Evolutionary conservation across 2,888 invertebrate genomes (phyloP).

Genomic region (Drosophila recens): DNA sequence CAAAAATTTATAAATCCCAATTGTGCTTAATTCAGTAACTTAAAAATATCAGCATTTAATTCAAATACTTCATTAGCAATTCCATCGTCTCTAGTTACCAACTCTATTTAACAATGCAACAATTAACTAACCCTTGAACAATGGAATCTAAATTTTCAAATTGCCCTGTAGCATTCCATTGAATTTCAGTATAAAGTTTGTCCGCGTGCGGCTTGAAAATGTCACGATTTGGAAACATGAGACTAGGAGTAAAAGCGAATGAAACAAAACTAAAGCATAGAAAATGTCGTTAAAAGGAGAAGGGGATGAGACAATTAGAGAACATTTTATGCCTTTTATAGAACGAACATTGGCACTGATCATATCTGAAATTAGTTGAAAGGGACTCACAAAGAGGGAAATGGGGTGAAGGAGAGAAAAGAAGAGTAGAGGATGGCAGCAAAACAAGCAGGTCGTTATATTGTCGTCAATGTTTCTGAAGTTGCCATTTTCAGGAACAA

Average conservation of each 20-base stretch:
- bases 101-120: constrained; percentile 13
- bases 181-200: constrained; percentile 16
- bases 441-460: constrained; percentile 6
- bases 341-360: constrained; percentile 33
- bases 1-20: no score
- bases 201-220: constrained; percentile 20
- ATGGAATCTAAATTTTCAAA: constrained; percentile 10
- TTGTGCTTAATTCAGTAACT: no score
- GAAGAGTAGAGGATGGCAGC: neutral
- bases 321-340: constrained; percentile 15
- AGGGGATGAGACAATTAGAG: constrained; percentile 9
- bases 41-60: no score
- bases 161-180: constrained; percentile 36
- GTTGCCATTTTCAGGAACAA: constrained; percentile 16
- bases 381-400: neutral
- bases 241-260: neutral
- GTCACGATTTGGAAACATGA: constrained; percentile 2
- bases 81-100: no score
- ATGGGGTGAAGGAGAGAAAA: no score
- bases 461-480: constrained; percentile 15
- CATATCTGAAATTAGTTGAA: constrained; percentile 48
- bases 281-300: neutral
- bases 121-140: constrained; percentile 23
- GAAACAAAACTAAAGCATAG: neutral
- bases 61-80: no score